Conservation (phyloP, 1,140 invertebrate genomes). For the Drosophila ananassae region DNA sequence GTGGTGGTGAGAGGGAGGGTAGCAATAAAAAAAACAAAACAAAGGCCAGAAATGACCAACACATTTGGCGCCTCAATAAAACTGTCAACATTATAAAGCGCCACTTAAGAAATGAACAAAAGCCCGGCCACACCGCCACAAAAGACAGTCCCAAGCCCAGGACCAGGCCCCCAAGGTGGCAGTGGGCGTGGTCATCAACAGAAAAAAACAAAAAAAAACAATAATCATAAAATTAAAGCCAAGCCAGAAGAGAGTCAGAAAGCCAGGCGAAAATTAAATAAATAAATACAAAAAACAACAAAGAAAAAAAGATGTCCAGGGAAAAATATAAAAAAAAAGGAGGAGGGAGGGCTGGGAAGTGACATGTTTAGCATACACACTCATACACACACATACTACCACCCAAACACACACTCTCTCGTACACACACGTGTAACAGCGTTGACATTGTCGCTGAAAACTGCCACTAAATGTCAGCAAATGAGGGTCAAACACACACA, state of each 20-base stretch:
- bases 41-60: constrained; percentile 61
- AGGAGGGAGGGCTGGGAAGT: background rate
- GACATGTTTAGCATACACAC: constrained; percentile 50
- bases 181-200: background rate
- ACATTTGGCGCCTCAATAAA: constrained; percentile 78
- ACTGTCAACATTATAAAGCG: constrained; percentile 82
- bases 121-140: constrained; percentile 30
- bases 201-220: constrained; percentile 39
- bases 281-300: constrained; percentile 33
- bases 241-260: constrained; percentile 28
- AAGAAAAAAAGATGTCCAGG: background rate
- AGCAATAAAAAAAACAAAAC: constrained; percentile 46
- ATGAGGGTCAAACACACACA: constrained; percentile 69
- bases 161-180: constrained; percentile 4
- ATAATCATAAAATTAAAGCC: constrained; percentile 53
- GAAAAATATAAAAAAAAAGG: constrained; percentile 16
- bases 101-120: constrained; percentile 82
- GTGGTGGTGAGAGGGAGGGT: background rate
- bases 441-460: constrained; percentile 54
- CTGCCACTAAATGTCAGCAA: constrained; percentile 78
- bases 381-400: constrained; percentile 7
- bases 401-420: constrained; percentile 7
- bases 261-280: constrained; percentile 53
- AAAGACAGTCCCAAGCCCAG: constrained; percentile 7
- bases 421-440: constrained; percentile 14